Evolutionary conservation across 2,113 vertebrate species (phyloP), one percentile per base, ranked within the genome.

Genomic region (Hymenochirus boettgeri): DNA sequence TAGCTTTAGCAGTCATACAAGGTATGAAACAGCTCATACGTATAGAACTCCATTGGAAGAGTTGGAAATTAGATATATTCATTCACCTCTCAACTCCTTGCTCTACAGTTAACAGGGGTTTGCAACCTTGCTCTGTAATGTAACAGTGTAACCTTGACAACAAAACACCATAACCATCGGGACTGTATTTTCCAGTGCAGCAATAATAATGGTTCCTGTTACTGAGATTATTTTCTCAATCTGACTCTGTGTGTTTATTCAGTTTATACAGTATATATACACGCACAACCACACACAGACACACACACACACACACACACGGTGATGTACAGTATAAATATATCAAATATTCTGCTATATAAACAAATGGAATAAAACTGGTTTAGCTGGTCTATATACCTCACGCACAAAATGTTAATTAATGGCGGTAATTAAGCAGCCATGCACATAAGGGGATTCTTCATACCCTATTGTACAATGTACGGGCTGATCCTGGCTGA

Each of bases 121-220:
- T 48, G 15, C 33, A 65, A 57, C 54, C 21, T 48, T 48, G 39
- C 13, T 25, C 54, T 22, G 24, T 57, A 45, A 42, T 25, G 31
- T 23, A 23, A 55, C 24, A 29, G 62, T n/a, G n/a, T 66, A 45
- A 58, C 55, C 55, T 58, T 58, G 45, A 59, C 46, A 57, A 58
- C 31, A 42, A n/a, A 51, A 42, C 27, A 42, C n/a, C 5, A 42
- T 5, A n/a, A 19, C 11, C n/a, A 24, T 4, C n/a, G 50, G 15
- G 50, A 53, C 19, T 9, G 7, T 19, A 46, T 39, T 60, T 33
- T 26, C 2, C 31, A 19, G 21, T 26, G 17, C 57, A 46, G 57
- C 24, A 19, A 23, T 46, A 46, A 60, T 46, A 24, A 60, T 42
- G 7, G 10, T 35, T 9, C 9, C 19, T 39, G 33, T 57, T 19